phyloP scores from a whole-genome alignment of 1,140 invertebrate species.

The Gyrodactylus bullatarudis region DNA sequence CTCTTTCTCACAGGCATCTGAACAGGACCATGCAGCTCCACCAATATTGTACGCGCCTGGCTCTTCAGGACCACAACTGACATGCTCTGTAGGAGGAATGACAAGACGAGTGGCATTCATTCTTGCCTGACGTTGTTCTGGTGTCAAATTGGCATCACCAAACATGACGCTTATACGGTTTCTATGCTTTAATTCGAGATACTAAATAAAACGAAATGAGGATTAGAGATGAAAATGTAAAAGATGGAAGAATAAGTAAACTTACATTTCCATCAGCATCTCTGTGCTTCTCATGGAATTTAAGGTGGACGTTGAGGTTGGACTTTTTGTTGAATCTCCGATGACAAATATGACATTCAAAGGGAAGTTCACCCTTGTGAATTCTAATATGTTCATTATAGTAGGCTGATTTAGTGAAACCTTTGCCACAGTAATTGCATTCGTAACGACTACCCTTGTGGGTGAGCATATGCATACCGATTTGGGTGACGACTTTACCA shows the following conservation, averaged over 20 bases:
- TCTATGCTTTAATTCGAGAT: not conserved
- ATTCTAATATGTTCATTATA: conserved; percentile 9
- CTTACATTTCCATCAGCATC: conserved; percentile 6
- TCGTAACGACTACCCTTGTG: conserved; percentile 3
- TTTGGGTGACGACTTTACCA: conserved; percentile 6
- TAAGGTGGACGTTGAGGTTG: conserved; percentile 6
- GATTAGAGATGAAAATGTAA: not conserved
- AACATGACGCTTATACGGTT: not conserved
- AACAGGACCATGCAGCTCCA: not conserved
- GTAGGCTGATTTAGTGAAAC: conserved; percentile 6
- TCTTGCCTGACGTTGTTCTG: not conserved
- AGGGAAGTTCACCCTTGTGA: conserved; percentile 10
- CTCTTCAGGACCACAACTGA: not conserved
- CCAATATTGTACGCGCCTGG: not conserved
- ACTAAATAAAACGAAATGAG: not conserved
- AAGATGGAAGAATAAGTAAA: not conserved
- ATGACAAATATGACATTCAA: conserved; percentile 9
- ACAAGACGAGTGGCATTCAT: not conserved
- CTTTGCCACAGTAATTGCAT: conserved; percentile 6
- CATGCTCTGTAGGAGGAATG: not conserved
- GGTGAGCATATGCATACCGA: conserved; percentile 6
- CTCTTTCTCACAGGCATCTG: not conserved
- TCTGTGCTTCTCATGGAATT: conserved; percentile 6
- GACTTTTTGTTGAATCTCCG: conserved; percentile 8
- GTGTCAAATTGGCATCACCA: not conserved